A percentile compares a stretch with the other conserved stretches of the same genome.
Evolutionary conservation across 2,888 invertebrate genomes (phyloP).

Genomic region (Aphodius granarius): DNA sequence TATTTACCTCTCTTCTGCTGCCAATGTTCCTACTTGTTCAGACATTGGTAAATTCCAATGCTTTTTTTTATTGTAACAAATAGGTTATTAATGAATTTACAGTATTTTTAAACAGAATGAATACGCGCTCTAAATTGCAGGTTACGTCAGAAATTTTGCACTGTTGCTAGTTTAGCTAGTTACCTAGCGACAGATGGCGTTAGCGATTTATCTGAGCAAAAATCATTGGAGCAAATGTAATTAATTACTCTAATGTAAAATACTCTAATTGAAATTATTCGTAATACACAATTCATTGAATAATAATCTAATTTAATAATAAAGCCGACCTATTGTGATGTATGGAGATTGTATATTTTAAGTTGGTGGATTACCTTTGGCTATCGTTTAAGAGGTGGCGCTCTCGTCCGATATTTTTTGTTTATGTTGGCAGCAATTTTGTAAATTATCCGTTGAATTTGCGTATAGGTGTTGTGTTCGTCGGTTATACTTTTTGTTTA

Average conservation of each 20-base stretch:
- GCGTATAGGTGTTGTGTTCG: neutral
- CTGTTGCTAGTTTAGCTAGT: neutral
- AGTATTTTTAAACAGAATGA: neutral
- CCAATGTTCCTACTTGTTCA: neutral
- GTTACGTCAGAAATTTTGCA: neutral
- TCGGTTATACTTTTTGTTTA: neutral
- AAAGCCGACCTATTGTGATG: neutral
- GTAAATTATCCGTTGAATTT: neutral
- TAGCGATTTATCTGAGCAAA: too few relatives aligned
- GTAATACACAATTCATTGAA: too few relatives aligned
- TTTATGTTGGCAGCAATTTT: neutral
- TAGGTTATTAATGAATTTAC: too few relatives aligned
- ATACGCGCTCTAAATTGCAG: neutral
- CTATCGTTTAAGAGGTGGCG: too few relatives aligned
- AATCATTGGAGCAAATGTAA: too few relatives aligned
- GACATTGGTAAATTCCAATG: neutral
- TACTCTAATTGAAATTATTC: too few relatives aligned
- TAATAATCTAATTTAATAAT: too few relatives aligned
- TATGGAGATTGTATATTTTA: neutral
- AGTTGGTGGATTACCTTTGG: neutral
- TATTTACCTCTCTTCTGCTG: neutral
- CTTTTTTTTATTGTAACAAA: neutral
- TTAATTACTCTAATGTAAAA: too few relatives aligned
- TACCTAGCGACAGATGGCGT: neutral
- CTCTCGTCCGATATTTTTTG: too few relatives aligned